Percentiles rank a stretch among this genome's conserved stretches.
These are phyloP conservation scores for Fukomys damarensis DNA, from an alignment of 2,113 vertebrate genomes.

Conservation along the genomic window DNA sequence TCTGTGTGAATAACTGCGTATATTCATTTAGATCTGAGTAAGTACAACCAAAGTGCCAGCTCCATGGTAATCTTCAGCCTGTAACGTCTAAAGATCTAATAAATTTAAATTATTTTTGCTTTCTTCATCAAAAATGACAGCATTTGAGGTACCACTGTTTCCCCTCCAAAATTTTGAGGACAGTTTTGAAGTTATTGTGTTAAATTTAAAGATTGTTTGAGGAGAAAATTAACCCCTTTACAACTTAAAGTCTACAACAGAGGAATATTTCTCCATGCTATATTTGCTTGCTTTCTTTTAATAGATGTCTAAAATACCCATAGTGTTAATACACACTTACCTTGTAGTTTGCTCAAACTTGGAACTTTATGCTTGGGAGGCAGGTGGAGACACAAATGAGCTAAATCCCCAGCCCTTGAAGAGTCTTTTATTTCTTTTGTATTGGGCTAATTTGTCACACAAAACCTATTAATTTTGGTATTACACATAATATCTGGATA, in stretches of 20 bases:
- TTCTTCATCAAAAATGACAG: background rate
- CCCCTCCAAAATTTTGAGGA: background rate
- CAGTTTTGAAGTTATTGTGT: background rate
- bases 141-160: background rate
- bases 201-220: conserved; percentile 1
- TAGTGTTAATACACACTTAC: background rate
- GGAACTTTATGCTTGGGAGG: no score
- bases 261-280: background rate
- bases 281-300: background rate
- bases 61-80: background rate
- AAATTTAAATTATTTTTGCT: background rate
- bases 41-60: background rate
- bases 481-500: background rate
- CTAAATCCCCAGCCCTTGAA: no score
- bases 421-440: background rate
- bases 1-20: background rate
- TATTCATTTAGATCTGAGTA: background rate
- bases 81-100: background rate
- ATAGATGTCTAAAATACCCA: background rate
- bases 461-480: background rate
- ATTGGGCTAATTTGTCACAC: background rate
- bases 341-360: background rate
- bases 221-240: background rate
- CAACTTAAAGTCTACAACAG: background rate
- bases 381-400: no score